phyloP scores from a whole-genome alignment of 2,797 vertebrate species.

The Enteromius trimaculatus region DNA sequence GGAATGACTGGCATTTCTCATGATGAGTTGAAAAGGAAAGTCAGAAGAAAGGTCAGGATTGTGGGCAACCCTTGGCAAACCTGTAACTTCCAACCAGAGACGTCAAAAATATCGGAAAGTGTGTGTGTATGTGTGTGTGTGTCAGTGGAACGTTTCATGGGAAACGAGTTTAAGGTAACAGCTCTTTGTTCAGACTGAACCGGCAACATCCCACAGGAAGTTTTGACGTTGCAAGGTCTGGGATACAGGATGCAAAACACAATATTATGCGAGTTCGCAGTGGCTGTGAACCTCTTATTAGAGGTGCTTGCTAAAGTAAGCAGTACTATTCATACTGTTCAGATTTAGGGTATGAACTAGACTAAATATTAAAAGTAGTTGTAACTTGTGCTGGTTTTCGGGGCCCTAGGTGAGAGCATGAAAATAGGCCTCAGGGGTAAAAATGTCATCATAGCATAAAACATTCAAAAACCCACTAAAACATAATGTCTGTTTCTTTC shows the following conservation, averaged over 20 bases:
- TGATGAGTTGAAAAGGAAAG: slow-evolving; percentile 12
- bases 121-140: background rate
- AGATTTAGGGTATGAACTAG: background rate
- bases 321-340: too few relatives aligned
- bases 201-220: slow-evolving; percentile 51
- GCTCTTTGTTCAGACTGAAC: slow-evolving; percentile 50
- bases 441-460: background rate
- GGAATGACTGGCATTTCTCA: slow-evolving; percentile 38
- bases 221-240: slow-evolving; percentile 33
- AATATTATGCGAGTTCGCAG: slow-evolving; percentile 5
- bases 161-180: slow-evolving; percentile 21
- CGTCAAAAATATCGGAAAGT: background rate
- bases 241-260: slow-evolving; percentile 43
- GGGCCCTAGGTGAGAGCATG: background rate
- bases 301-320: background rate
- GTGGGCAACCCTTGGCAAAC: background rate
- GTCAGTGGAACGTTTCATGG: background rate
- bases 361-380: background rate
- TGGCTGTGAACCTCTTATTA: slow-evolving; percentile 27
- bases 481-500: background rate
- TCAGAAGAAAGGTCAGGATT: slow-evolving; percentile 5
- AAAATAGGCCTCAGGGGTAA: background rate
- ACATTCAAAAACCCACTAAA: background rate
- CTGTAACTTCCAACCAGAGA: background rate
- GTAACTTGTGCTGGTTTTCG: background rate